Evolutionary conservation across 2,888 invertebrate genomes (phyloP), one percentile per base, ranked within the genome.

Genomic region (Noctua fimbriata): DNA sequence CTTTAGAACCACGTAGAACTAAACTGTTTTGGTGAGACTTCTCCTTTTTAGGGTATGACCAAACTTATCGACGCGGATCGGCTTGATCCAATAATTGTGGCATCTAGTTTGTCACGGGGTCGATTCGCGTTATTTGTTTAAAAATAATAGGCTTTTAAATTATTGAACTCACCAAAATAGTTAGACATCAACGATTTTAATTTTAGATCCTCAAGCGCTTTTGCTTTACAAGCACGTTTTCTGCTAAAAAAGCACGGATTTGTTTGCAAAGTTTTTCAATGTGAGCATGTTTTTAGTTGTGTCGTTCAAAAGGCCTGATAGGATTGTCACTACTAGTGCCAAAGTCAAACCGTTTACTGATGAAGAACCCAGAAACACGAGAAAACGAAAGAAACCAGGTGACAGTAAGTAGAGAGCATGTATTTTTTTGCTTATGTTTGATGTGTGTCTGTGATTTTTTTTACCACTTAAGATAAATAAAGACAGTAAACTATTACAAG

Each of bases 291-390:
- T 96, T 93, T 97, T 97, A 98, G 98, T 98, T 97, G 98, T 98
- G 96, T 98, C 98, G 91, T 98, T 98, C 98, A 98, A 98, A 98
- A 98, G 98, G 95, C 97, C 97, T 90, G 97, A 97, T 91, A 95
- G 93, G 91, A 94, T 95, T 79, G 92, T 91, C 28, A 88, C 93
- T n/a, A 89, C 93, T 78, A 94, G 92, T 86, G 91, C 90, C 83
- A 94, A 92, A 89, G 89, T 94, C 69, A 94, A 93, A 78, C 93
- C 94, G 32, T 93, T 92, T 82, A 92, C 87, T 85, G 94, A 93
- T 72, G 94, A 92, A 87, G 91, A 93, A 65, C 92, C 92, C 72
- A 95, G 90, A 89, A 90, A 90, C n/a, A 95, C 97, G 49, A 97
- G 98, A 93, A 98, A 98, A 95, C 97, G 98, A 92, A 98, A 98